These are phyloP conservation scores for Liopterus haemorrhoidalis DNA, from an alignment of 2,888 invertebrate species.

Conservation along the genomic window DNA sequence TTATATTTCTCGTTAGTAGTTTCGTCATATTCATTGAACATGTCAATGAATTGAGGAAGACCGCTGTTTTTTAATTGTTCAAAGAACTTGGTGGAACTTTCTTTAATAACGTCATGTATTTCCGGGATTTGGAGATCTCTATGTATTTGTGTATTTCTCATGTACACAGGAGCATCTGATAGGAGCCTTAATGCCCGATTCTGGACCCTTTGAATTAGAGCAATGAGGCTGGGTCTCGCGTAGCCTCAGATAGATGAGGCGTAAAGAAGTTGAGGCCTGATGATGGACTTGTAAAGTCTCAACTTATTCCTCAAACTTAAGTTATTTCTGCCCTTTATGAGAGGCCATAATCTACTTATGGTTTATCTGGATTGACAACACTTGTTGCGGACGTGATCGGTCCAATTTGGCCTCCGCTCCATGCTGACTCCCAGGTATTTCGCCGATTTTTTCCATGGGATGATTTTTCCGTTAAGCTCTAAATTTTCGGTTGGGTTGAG, in stretches of 20 bases:
- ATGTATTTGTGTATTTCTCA: slow-evolving; percentile 1
- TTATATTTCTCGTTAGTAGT: too few species aligned
- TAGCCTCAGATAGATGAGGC: slow-evolving; percentile 1
- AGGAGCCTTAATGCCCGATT: not conserved
- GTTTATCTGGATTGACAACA: too few species aligned
- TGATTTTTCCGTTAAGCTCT: not conserved
- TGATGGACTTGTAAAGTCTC: not conserved
- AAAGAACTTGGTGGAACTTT: too few species aligned
- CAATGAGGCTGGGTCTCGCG: not conserved
- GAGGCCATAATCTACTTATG: not conserved
- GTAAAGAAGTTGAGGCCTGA: slow-evolving; percentile 1
- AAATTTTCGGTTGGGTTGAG: not conserved
- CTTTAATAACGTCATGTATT: too few species aligned
- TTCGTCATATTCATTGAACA: too few species aligned
- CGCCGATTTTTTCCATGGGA: not conserved
- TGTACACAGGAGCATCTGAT: slow-evolving; percentile 4
- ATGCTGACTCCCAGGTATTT: slow-evolving; percentile 4
- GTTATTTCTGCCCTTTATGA: not conserved
- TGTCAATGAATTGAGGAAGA: too few species aligned
- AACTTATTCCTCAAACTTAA: slow-evolving; percentile 1
- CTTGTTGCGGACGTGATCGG: not conserved
- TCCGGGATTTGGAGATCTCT: too few species aligned
- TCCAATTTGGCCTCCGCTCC: not conserved
- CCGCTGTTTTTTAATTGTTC: too few species aligned
- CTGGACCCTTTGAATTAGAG: slow-evolving; percentile 1